phyloP scores from a whole-genome alignment of 2,797 vertebrate species.

The Anguilla obscura region DNA sequence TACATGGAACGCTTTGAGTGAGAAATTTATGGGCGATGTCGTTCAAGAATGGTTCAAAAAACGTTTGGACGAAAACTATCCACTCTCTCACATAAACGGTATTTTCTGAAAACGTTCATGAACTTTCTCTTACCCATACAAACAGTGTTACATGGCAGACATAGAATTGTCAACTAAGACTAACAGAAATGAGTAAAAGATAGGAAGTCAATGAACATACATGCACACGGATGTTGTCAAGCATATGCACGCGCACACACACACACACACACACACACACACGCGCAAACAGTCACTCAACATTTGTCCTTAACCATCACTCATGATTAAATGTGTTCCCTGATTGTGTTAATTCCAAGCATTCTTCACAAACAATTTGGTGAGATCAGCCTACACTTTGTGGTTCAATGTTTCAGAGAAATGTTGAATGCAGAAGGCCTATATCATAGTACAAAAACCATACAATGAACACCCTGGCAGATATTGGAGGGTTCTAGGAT shows the following conservation, averaged over 20 bases:
- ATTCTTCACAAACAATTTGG: not conserved
- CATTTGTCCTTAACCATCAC: not conserved
- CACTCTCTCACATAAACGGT: not conserved
- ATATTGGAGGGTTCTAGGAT: not conserved
- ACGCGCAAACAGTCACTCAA: not conserved
- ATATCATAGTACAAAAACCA: not conserved
- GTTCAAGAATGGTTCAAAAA: conserved; percentile 2
- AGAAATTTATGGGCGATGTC: not conserved
- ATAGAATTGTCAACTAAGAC: not conserved
- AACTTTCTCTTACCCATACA: not conserved
- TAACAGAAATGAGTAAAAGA: not conserved
- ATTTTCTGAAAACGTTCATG: not conserved
- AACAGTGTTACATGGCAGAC: not conserved
- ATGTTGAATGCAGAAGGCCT: not conserved
- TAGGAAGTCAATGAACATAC: not conserved
- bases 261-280: not conserved
- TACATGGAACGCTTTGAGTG: not conserved
- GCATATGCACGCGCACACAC: not conserved
- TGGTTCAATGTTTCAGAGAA: not conserved
- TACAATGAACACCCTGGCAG: not conserved
- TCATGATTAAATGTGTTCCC: not conserved
- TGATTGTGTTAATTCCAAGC: too few species aligned
- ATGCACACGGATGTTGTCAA: conserved; percentile 17
- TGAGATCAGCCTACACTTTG: not conserved
- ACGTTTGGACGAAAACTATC: not conserved